Conservation (phyloP, 2,888 invertebrate genomes). For the Drosophila setosimentum region DNA sequence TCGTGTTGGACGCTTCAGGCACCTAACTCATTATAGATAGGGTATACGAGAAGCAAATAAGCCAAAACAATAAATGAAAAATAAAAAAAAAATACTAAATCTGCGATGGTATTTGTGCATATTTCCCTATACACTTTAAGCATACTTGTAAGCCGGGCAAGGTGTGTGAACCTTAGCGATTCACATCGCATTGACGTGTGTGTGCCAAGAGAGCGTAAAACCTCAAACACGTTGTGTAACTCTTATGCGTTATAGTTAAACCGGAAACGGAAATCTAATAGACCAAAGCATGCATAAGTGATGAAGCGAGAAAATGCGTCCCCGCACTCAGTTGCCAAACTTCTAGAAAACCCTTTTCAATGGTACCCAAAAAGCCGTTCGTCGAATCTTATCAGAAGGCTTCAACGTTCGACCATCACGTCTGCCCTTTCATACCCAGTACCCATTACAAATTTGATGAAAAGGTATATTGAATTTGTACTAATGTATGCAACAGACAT, state of each 20-base stretch:
- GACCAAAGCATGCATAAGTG: slow-evolving; percentile 80
- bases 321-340: slow-evolving; percentile 5
- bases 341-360: slow-evolving; percentile 62
- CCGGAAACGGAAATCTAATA: slow-evolving; percentile 81
- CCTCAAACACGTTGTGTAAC: slow-evolving; percentile 76
- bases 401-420: slow-evolving; percentile 64
- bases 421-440: slow-evolving; percentile 41
- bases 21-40: background rate
- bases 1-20: background rate
- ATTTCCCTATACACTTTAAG: slow-evolving; percentile 21
- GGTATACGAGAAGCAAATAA: slow-evolving; percentile 13
- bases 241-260: slow-evolving; percentile 74
- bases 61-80: slow-evolving; percentile 14
- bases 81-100: slow-evolving; percentile 41
- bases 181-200: slow-evolving; percentile 75
- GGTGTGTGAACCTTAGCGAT: slow-evolving; percentile 73
- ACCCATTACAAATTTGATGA: background rate
- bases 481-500: background rate
- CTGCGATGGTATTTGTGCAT: slow-evolving; percentile 14
- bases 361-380: slow-evolving; percentile 40
- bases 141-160: slow-evolving; percentile 50
- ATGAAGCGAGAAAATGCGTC: slow-evolving; percentile 73
- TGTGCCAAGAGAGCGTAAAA: slow-evolving; percentile 75
- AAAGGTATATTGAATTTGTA: background rate
- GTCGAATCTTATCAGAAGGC: slow-evolving; percentile 72